These are phyloP conservation scores for Drosophila simulans DNA, from an alignment of 1,140 invertebrate genomes.

Conservation along the genomic window DNA sequence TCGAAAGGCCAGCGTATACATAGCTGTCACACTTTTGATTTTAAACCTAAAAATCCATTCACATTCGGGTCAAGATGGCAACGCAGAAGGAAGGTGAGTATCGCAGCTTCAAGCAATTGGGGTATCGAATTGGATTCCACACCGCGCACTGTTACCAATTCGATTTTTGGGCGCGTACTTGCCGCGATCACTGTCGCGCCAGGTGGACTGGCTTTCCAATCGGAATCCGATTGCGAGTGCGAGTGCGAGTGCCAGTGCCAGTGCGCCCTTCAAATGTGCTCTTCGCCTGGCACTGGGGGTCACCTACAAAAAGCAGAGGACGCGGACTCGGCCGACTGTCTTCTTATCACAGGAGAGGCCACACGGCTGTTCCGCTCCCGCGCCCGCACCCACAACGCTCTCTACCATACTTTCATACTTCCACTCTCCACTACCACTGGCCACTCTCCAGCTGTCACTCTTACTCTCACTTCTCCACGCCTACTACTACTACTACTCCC, in stretches of 20 bases:
- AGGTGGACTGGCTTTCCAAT: constrained; percentile 14
- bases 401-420: constrained; percentile 16
- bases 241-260: not conserved
- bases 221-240: too few relatives aligned
- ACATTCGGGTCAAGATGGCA: constrained; percentile 25
- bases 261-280: constrained; percentile 69
- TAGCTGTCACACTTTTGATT: not conserved
- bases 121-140: not conserved
- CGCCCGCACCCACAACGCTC: constrained; percentile 11
- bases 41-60: not conserved
- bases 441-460: constrained; percentile 31
- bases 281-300: constrained; percentile 46
- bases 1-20: too few relatives aligned
- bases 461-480: constrained; percentile 2
- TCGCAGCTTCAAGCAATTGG: not conserved
- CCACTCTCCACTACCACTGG: not conserved
- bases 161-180: constrained; percentile 4
- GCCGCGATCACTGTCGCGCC: constrained; percentile 25
- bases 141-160: not conserved
- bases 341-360: constrained; percentile 59
- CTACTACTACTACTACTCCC: too few relatives aligned
- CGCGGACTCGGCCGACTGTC: constrained; percentile 20
- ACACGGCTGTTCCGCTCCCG: too few relatives aligned
- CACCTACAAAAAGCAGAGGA: constrained; percentile 66
- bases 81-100: constrained; percentile 43